Conservation (phyloP, 1,140 invertebrate genomes). For the Drosophila burlai region DNA sequence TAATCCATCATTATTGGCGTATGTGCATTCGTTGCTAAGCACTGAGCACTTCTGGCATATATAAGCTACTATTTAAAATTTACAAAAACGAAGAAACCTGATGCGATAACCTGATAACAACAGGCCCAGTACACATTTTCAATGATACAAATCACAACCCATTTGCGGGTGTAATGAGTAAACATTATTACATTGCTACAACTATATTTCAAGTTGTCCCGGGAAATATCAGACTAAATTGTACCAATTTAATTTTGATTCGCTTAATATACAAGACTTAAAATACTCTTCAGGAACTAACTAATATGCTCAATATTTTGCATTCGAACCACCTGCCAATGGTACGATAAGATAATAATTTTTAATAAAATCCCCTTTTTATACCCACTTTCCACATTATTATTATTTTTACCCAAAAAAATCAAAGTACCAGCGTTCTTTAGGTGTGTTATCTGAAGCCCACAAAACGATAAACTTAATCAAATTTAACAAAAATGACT, state of each 20-base stretch:
- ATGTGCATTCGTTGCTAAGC: conserved; percentile 9
- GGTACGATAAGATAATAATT: neutral
- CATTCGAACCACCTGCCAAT: neutral
- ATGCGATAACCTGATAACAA: too few relatives aligned
- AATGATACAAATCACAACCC: too few relatives aligned
- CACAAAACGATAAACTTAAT: conserved; percentile 5
- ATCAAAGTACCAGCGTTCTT: neutral
- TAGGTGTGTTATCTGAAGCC: neutral
- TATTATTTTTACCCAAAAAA: neutral
- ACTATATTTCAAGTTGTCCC: neutral
- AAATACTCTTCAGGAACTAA: too few relatives aligned
- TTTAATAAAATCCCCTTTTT: neutral
- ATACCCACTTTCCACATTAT: too few relatives aligned
- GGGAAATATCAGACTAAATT: neutral
- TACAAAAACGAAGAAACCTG: neutral
- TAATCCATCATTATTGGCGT: conserved; percentile 27
- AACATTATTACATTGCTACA: neutral
- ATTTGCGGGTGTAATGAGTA: too few relatives aligned
- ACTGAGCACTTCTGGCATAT: neutral
- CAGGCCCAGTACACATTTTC: too few relatives aligned
- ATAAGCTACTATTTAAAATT: neutral
- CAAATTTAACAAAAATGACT: neutral
- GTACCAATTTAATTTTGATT: neutral
- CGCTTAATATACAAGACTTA: neutral
- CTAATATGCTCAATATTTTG: neutral